A percentile compares a stretch with the other conserved stretches of the same genome.
Conservation (phyloP, 1,140 invertebrate species). For the Drosophila guanche region DNA sequence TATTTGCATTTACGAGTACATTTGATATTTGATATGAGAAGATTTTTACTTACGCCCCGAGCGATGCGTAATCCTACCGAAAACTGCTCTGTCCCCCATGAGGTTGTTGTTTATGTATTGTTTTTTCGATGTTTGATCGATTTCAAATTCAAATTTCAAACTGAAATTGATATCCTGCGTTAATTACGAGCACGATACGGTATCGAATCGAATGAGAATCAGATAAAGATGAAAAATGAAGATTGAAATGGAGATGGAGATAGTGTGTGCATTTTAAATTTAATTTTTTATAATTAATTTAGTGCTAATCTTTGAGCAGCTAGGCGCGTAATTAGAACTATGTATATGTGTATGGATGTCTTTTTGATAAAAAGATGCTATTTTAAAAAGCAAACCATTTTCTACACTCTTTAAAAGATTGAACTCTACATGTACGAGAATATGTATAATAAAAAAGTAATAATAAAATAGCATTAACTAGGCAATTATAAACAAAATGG, state of each 20-base stretch:
- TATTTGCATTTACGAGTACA: slow-evolving; percentile 53
- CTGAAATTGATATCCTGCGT: slow-evolving; percentile 16
- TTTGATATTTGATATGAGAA: slow-evolving; percentile 64
- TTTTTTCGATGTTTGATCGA: slow-evolving; percentile 20
- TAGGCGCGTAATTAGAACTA: slow-evolving; percentile 76
- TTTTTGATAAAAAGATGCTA: slow-evolving; percentile 83
- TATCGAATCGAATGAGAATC: slow-evolving; percentile 8
- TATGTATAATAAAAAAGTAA: slow-evolving; percentile 72
- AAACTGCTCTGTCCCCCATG: slow-evolving; percentile 74
- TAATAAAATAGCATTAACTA: slow-evolving; percentile 73
- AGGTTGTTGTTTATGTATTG: slow-evolving; percentile 66
- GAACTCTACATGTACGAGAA: slow-evolving; percentile 74
- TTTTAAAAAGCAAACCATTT: slow-evolving; percentile 81
- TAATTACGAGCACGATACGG: neutral
- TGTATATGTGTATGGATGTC: slow-evolving; percentile 76
- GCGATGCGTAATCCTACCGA: slow-evolving; percentile 70
- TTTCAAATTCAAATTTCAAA: slow-evolving; percentile 15
- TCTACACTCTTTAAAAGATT: slow-evolving; percentile 83
- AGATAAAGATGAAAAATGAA: slow-evolving; percentile 6
- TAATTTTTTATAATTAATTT: slow-evolving; percentile 64
- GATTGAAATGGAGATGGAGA: slow-evolving; percentile 11
- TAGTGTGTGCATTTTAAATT: slow-evolving; percentile 51
- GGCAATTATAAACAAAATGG: slow-evolving; percentile 68
- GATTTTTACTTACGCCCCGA: slow-evolving; percentile 63
- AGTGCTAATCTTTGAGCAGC: slow-evolving; percentile 71